Conservation (phyloP, 2,113 vertebrate genomes). For the Morone saxatilis region DNA sequence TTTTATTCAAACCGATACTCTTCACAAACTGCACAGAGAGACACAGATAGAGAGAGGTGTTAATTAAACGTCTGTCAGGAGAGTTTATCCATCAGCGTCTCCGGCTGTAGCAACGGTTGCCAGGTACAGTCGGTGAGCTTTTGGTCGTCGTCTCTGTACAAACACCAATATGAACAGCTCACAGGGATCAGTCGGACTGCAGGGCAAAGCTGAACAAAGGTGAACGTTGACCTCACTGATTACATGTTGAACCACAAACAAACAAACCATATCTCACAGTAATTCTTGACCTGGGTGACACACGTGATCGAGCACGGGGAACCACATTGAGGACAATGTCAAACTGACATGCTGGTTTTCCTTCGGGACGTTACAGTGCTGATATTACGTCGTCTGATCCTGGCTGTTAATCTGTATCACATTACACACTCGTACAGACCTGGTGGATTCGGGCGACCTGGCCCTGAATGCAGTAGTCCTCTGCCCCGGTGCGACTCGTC, state of each 20-base stretch:
- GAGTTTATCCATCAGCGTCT: too few species aligned
- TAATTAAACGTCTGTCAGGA: neutral
- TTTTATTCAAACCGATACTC: conserved; percentile 68
- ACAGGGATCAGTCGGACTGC: neutral
- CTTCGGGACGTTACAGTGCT: neutral
- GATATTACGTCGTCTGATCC: neutral
- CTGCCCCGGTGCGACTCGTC: conserved; percentile 88
- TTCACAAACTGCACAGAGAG: conserved; percentile 67
- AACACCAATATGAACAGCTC: too few species aligned
- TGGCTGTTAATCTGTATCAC: neutral
- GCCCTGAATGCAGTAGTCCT: conserved; percentile 92
- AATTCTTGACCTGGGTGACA: neutral
- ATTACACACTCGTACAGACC: conserved; percentile 77
- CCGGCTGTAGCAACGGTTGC: neutral
- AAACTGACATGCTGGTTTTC: too few species aligned
- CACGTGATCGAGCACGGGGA: neutral
- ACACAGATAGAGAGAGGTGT: neutral
- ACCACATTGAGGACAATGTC: neutral
- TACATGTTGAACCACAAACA: neutral
- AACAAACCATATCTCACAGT: neutral
- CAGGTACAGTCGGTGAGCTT: too few species aligned
- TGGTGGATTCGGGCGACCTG: conserved; percentile 93
- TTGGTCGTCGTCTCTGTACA: neutral
- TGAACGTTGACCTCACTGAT: neutral
- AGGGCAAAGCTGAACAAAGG: neutral